A percentile compares a stretch with the other conserved stretches of the same genome.
phyloP scores from a whole-genome alignment of 2,888 invertebrate genomes.

The Thecocarcelia acutangulata region DNA sequence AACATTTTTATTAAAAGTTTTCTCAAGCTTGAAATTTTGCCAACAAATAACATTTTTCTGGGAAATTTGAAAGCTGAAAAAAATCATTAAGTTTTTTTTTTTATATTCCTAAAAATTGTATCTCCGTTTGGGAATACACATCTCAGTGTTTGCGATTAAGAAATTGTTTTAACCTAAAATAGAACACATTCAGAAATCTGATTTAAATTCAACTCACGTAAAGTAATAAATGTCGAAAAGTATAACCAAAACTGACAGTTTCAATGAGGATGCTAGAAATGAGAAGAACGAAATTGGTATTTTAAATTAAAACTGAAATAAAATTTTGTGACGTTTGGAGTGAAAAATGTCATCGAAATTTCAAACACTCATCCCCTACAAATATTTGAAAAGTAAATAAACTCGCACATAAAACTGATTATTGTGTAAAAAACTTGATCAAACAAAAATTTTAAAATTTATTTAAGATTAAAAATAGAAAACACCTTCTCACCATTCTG shows the following conservation, averaged over 20 bases:
- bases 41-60: conserved; percentile 1
- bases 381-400: no score
- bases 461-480: no score
- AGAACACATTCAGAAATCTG: conserved; percentile 32
- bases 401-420: no score
- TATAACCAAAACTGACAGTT: background rate
- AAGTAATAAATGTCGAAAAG: conserved; percentile 36
- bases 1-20: conserved; percentile 15
- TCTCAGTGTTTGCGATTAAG: conserved; percentile 25
- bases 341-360: no score
- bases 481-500: no score
- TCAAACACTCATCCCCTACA: no score
- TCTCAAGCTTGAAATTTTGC: background rate
- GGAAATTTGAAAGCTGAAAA: background rate
- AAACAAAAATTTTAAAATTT: no score
- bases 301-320: background rate
- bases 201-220: conserved; percentile 41
- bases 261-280: background rate
- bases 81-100: background rate
- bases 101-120: background rate
- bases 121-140: background rate
- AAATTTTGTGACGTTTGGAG: no score
- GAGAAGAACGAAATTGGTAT: background rate
- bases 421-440: no score
- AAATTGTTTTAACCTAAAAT: conserved; percentile 28